Base-by-base conservation (phyloP, 92 coral and sea anemone genomes). In the Porites cylindrica region DNA sequence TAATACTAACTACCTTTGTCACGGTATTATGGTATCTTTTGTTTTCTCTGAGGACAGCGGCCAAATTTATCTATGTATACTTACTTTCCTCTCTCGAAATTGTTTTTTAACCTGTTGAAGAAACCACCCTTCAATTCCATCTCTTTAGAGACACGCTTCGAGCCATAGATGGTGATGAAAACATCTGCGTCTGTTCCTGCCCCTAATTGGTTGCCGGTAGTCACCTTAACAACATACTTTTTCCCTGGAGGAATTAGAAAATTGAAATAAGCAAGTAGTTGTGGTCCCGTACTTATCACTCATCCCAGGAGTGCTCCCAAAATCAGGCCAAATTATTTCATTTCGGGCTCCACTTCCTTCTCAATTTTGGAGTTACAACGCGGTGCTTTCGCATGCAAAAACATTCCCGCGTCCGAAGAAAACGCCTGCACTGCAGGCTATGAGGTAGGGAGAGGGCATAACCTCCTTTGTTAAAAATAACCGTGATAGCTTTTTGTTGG, bases 171-270 rank as follows among this genome's bases (percentile, higher is more conserved):
- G 21, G 56, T 73, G 56, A 88, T 43, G 82, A 6, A 82, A 1
- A 82, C 81, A 20, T 82, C 66, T 13, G 91, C 87, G 61, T 88
- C 79, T 6, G 88, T 88, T 2, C 75, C 91, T 43, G 88, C 91
- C 18, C 66, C 76, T 66, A 29, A 13, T 20, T 53, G 47, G 2
- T 8, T 23, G 14, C 76, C 83, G 13, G 89, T 77, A 13, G 64
- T 68, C 6, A 85, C 89, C 24, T 85, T 6, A 32, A 85, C 73
- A 62, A 26, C 10, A 26, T 83, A 83, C 52, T 18, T 13, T 26
- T 1, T 21, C 7, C 23, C 82, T 77, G 70, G 16, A 77, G 62
- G 58, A 10, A 56, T 14, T 56, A 10, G 16, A 56, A 56, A 8
- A 56, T 56, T 56, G 1, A 14, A 9, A 56, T 10, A 10, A 56